phyloP scores from a whole-genome alignment of 2,113 vertebrate genomes.

The Rhinolophus sinicus region DNA sequence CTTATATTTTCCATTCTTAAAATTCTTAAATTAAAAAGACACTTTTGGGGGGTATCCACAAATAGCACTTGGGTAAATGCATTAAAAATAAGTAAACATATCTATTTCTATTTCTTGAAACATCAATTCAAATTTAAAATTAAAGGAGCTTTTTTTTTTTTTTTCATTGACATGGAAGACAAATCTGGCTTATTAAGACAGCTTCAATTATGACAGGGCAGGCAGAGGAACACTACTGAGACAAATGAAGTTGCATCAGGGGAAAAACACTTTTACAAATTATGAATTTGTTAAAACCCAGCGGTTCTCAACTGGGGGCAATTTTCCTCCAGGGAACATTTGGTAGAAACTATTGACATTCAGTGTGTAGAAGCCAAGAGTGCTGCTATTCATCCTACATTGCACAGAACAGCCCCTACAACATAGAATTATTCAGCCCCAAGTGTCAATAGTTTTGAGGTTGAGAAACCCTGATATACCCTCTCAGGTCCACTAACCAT shows the following conservation, averaged over 20 bases:
- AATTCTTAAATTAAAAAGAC: neutral
- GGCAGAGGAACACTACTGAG: neutral
- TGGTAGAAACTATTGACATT: neutral
- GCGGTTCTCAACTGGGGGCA: neutral
- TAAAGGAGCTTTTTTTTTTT: neutral
- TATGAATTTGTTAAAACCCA: constrained; percentile 5
- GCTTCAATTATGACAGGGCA: neutral
- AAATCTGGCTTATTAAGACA: neutral
- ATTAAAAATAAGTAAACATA: constrained; percentile 26
- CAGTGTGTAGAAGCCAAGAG: neutral
- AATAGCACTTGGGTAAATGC: neutral
- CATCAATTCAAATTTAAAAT: constrained; percentile 10
- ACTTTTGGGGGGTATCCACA: neutral
- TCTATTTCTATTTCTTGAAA: neutral
- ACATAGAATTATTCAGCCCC: neutral
- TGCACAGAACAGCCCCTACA: neutral
- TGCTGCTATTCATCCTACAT: neutral
- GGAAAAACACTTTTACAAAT: neutral
- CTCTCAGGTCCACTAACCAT: neutral
- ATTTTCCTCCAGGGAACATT: neutral
- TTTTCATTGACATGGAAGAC: neutral
- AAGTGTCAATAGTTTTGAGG: neutral
- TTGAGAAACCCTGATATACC: neutral
- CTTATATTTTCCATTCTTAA: constrained; percentile 37
- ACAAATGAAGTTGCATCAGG: neutral